Evolutionary conservation across 1,140 invertebrate species (phyloP).

Genomic region (Bombus ignitus): DNA sequence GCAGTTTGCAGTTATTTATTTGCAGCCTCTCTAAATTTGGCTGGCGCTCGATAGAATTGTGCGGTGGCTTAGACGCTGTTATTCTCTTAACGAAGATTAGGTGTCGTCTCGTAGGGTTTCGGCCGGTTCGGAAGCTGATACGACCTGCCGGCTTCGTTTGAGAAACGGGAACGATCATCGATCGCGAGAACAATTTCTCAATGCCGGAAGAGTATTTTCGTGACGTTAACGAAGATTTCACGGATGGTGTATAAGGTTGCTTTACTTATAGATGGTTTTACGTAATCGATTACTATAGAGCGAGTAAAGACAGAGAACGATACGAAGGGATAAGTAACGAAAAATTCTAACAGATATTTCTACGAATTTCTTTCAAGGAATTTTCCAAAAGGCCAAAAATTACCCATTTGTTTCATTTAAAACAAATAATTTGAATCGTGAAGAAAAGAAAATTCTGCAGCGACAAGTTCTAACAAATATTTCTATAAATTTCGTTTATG

Average conservation of each 20-base stretch:
- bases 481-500: not conserved
- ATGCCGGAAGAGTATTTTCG: not conserved
- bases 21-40: not conserved
- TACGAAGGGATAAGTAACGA: not conserved
- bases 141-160: not conserved
- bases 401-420: too few relatives aligned
- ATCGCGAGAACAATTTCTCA: not conserved
- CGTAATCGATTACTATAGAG: not conserved
- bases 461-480: not conserved
- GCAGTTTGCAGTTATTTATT: not conserved
- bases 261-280: not conserved
- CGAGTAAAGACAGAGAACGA: not conserved
- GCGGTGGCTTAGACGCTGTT: slow-evolving; percentile 9
- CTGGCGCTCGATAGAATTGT: not conserved
- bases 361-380: not conserved
- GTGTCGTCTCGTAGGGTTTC: slow-evolving; percentile 21
- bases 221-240: not conserved
- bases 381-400: too few relatives aligned
- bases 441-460: not conserved
- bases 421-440: not conserved
- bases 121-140: slow-evolving; percentile 17
- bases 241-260: not conserved
- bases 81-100: slow-evolving; percentile 31
- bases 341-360: not conserved
- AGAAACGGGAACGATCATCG: not conserved